A percentile compares a stretch with the other conserved stretches of the same genome.
Conservation (phyloP, 2,888 invertebrate species). For the Cephus rjabovi region DNA sequence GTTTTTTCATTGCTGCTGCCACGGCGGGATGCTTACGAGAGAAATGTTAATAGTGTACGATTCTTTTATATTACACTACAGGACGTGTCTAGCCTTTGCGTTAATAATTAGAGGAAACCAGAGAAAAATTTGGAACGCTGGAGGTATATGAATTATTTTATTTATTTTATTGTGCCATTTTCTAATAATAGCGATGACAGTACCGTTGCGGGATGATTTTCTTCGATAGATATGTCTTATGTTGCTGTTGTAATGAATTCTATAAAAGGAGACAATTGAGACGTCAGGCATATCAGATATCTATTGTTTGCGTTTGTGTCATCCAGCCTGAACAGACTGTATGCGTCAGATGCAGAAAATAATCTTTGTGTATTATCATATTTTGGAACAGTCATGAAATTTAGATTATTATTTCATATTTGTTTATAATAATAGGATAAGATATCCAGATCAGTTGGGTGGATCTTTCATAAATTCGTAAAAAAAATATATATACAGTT, state of each 20-base stretch:
- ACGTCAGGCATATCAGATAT: background rate
- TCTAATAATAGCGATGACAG: background rate
- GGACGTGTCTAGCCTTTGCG: background rate
- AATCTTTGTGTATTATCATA: background rate
- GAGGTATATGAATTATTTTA: background rate
- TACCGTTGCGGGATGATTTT: background rate
- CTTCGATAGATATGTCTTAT: background rate
- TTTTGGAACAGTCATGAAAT: background rate
- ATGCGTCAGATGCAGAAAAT: background rate
- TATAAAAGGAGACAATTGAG: background rate
- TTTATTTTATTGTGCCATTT: background rate
- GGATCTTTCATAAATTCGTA: background rate
- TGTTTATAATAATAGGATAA: background rate
- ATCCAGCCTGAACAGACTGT: background rate
- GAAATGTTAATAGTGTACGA: background rate
- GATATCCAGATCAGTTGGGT: background rate
- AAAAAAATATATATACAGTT: background rate
- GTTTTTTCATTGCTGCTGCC: background rate
- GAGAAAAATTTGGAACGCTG: background rate
- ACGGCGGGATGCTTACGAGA: background rate
- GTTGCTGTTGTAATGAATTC: background rate
- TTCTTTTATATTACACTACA: background rate
- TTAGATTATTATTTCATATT: background rate
- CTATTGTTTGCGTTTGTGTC: background rate
- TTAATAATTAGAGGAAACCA: background rate